Percentiles rank a stretch among this genome's conserved stretches.
These are phyloP conservation scores for Trichogramma pretiosum DNA, from an alignment of 1,140 invertebrate species.

Conservation along the genomic window DNA sequence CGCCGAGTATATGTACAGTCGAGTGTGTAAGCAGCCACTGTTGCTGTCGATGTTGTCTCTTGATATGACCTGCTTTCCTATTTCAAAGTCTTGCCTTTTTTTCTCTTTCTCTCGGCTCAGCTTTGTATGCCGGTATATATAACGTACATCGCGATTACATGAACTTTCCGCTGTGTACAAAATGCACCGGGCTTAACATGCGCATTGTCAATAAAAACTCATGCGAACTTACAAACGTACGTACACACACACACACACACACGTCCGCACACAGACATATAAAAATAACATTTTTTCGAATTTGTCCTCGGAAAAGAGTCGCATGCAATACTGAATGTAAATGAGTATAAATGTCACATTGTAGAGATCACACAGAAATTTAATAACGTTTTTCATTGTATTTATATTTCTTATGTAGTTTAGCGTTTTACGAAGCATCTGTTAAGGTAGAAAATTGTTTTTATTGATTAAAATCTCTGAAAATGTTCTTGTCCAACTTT, in stretches of 20 bases:
- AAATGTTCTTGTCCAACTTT: too few species aligned
- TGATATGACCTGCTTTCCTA: constrained; percentile 4
- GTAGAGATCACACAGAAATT: too few species aligned
- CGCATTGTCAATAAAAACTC: neutral
- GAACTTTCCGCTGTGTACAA: neutral
- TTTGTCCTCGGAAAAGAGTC: neutral
- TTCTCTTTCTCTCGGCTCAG: neutral
- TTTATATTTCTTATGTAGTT: too few species aligned
- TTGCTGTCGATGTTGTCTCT: too few species aligned
- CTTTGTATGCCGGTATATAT: constrained; percentile 2
- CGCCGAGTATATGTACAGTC: too few species aligned
- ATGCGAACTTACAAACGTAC: neutral
- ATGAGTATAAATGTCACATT: neutral
- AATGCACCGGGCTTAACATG: too few species aligned
- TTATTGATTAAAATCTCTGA: too few species aligned
- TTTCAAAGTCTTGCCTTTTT: neutral
- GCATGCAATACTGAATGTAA: neutral
- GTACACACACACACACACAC: too few species aligned
- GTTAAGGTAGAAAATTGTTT: too few species aligned
- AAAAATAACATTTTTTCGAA: neutral
- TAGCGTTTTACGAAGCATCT: too few species aligned
- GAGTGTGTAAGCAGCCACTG: too few species aligned
- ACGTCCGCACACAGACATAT: neutral
- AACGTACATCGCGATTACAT: neutral
- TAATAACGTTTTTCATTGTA: too few species aligned